Evolutionary conservation across 2,888 invertebrate genomes (phyloP).

Genomic region (Chrysolina haemoptera): DNA sequence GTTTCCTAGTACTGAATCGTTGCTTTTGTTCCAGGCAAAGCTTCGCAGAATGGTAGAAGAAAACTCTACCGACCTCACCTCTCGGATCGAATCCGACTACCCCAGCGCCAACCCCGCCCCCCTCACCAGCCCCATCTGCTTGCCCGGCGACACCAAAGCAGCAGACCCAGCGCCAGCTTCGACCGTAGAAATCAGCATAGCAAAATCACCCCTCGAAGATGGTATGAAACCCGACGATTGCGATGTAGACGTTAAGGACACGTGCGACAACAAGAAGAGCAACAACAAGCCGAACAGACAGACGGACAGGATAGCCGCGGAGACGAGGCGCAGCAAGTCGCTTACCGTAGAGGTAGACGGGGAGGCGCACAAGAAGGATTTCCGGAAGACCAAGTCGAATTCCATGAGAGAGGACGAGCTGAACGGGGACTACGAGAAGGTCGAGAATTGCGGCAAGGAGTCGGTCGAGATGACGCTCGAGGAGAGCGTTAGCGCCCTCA

Average conservation of each 20-base stretch:
- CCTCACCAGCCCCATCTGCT: slow-evolving; percentile 57
- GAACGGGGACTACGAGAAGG: slow-evolving; percentile 44
- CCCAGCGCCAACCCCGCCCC: slow-evolving; percentile 63
- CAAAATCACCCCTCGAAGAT: slow-evolving; percentile 53
- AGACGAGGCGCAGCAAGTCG: slow-evolving; percentile 63
- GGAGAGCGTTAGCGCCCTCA: slow-evolving; percentile 59
- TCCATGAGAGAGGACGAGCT: slow-evolving; percentile 59
- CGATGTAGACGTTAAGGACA: slow-evolving; percentile 56
- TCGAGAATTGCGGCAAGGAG: slow-evolving; percentile 53
- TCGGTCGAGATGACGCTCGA: slow-evolving; percentile 60
- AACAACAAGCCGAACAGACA: slow-evolving; percentile 48
- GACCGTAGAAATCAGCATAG: slow-evolving; percentile 39
- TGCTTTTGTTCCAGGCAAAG: slow-evolving; percentile 61
- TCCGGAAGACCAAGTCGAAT: slow-evolving; percentile 63
- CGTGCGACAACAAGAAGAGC: slow-evolving; percentile 56
- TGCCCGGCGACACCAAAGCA: slow-evolving; percentile 53
- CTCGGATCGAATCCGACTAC: slow-evolving; percentile 67
- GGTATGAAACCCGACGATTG: slow-evolving; percentile 54
- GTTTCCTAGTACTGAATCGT: background rate
- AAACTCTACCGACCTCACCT: slow-evolving; percentile 73
- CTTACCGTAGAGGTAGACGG: slow-evolving; percentile 61
- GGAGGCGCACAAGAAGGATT: slow-evolving; percentile 58
- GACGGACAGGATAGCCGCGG: slow-evolving; percentile 59
- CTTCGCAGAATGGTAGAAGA: slow-evolving; percentile 89
- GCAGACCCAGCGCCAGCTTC: slow-evolving; percentile 42